Percentiles rank a stretch among this genome's conserved stretches.
These are phyloP conservation scores for Agapornis canus DNA, from an alignment of 2,797 vertebrate species.

Conservation along the genomic window DNA sequence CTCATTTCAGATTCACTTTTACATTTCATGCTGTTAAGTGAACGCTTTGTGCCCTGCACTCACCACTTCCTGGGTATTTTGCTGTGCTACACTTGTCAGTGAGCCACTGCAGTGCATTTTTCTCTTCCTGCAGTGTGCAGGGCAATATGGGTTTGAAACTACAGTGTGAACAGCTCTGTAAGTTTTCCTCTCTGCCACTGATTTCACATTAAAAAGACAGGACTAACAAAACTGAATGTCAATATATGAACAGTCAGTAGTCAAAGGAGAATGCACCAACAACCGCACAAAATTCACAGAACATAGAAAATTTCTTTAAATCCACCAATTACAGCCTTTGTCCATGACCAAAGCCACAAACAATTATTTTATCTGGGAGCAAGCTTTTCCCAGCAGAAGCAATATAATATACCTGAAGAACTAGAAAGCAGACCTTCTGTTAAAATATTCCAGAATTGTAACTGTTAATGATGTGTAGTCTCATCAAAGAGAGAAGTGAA, in stretches of 20 bases:
- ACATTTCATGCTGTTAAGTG: not conserved
- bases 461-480: not conserved
- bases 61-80: not conserved
- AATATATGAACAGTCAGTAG: not conserved
- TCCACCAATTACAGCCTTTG: not conserved
- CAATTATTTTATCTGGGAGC: not conserved
- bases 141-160: not conserved
- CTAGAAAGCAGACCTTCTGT: not conserved
- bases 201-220: not conserved
- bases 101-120: not conserved
- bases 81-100: not conserved
- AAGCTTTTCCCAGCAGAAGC: not conserved
- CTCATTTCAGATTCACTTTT: not conserved
- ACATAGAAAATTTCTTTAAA: not conserved
- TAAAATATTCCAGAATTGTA: not conserved
- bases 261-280: not conserved
- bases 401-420: not conserved
- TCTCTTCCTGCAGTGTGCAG: not conserved
- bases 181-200: not conserved
- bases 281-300: not conserved
- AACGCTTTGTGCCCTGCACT: not conserved
- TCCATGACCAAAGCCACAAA: not conserved
- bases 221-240: accelerated
- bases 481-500: not conserved
- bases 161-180: not conserved